Evolutionary conservation across 2,888 invertebrate species (phyloP).

Genomic region (Andricus curvator): DNA sequence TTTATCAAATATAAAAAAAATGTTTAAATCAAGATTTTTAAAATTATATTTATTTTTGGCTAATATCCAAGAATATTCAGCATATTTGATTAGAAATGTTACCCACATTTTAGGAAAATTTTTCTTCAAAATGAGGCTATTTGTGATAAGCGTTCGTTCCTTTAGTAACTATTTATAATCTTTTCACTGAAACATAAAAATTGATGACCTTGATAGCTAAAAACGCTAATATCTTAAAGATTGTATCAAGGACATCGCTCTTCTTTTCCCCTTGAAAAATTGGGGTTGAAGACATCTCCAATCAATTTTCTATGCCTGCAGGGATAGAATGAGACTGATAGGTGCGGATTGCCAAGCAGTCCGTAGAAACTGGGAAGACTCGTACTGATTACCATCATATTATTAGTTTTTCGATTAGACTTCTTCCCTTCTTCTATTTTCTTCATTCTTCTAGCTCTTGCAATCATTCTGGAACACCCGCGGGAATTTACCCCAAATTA

Average conservation of each 20-base stretch:
- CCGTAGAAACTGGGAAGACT: slow-evolving; percentile 57
- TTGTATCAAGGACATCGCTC: neutral
- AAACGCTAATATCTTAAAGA: neutral
- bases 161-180: too few relatives aligned
- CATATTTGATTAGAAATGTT: too few relatives aligned
- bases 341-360: slow-evolving; percentile 44
- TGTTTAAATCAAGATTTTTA: too few relatives aligned
- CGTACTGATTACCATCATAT: slow-evolving; percentile 72
- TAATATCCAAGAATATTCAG: too few relatives aligned
- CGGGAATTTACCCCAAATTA: neutral
- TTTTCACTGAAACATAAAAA: too few relatives aligned
- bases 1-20: too few relatives aligned
- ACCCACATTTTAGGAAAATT: too few relatives aligned
- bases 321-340: slow-evolving; percentile 41
- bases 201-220: neutral
- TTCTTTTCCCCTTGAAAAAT: slow-evolving; percentile 34
- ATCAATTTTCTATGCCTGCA: slow-evolving; percentile 69
- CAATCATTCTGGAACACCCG: slow-evolving; percentile 40
- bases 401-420: slow-evolving; percentile 72
- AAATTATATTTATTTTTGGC: too few relatives aligned
- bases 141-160: too few relatives aligned
- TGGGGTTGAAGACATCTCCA: slow-evolving; percentile 51
- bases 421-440: slow-evolving; percentile 49
- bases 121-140: too few relatives aligned
- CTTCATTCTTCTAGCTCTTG: slow-evolving; percentile 37